Conservation (phyloP, 2,113 vertebrate species). For the Tauraco erythrolophus region DNA sequence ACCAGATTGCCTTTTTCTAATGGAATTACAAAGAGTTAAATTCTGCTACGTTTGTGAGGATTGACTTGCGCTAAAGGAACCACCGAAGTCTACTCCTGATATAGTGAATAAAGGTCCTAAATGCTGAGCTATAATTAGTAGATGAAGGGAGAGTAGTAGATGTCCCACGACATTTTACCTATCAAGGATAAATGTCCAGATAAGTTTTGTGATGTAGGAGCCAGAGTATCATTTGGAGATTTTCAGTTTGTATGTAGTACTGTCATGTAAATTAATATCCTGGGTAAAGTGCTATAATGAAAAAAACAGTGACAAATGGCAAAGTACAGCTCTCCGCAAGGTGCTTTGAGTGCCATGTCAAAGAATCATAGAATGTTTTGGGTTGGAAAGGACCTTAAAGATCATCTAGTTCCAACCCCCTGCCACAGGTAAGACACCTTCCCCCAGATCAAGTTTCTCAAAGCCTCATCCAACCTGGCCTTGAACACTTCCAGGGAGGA, state of each 20-base stretch:
- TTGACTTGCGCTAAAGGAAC: not conserved
- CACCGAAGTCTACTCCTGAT: not conserved
- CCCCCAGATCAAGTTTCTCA: no score
- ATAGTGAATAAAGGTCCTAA: not conserved
- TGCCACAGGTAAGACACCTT: no score
- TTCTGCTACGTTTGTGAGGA: not conserved
- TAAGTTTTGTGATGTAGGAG: not conserved
- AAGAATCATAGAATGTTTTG: no score
- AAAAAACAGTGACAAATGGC: not conserved
- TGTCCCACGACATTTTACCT: not conserved
- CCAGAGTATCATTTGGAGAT: not conserved
- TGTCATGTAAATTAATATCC: rapidly evolving
- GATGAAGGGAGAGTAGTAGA: not conserved
- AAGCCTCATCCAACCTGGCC: no score
- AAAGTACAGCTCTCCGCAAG: not conserved
- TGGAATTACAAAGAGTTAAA: not conserved
- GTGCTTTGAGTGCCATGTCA: not conserved
- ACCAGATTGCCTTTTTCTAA: not conserved
- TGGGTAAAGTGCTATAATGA: not conserved
- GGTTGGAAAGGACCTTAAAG: no score
- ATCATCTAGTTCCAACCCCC: no score
- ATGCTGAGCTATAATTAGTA: not conserved
- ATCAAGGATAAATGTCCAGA: not conserved
- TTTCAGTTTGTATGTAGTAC: not conserved
- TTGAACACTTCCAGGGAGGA: no score